Percentiles rank a stretch among this genome's conserved stretches.
These are phyloP conservation scores for Phyllotreta striolata DNA, from an alignment of 2,888 invertebrate genomes.

Conservation along the genomic window DNA sequence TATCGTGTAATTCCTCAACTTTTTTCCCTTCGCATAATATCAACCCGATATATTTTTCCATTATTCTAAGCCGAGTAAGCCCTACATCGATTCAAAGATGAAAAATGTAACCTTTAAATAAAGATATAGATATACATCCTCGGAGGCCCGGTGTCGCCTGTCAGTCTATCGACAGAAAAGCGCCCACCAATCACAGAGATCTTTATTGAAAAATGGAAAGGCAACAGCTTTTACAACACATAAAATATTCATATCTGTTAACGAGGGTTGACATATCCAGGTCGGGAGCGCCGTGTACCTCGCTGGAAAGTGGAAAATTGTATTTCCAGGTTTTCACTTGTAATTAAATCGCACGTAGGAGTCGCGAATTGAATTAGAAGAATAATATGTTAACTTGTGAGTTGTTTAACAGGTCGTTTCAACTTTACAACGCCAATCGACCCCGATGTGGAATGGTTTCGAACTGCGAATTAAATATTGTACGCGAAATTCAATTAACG, in stretches of 20 bases:
- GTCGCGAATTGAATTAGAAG: slow-evolving; percentile 8
- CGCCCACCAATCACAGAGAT: slow-evolving; percentile 20
- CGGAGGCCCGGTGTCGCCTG: slow-evolving; percentile 8
- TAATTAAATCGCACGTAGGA: slow-evolving; percentile 8
- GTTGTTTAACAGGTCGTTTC: not conserved
- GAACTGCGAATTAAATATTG: not conserved
- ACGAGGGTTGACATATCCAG: slow-evolving; percentile 37
- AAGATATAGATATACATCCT: slow-evolving; percentile 10
- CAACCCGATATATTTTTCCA: slow-evolving; percentile 5
- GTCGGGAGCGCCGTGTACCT: slow-evolving; percentile 14
- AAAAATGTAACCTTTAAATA: slow-evolving; percentile 13
- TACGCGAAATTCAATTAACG: not conserved
- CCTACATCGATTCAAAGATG: slow-evolving; percentile 4
- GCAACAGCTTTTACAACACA: slow-evolving; percentile 33
- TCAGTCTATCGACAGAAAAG: slow-evolving; percentile 6
- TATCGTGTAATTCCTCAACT: not conserved
- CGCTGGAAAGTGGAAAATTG: not conserved
- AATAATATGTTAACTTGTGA: slow-evolving; percentile 11
- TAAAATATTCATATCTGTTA: slow-evolving; percentile 32
- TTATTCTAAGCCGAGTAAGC: not conserved
- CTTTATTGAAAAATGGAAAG: slow-evolving; percentile 21
- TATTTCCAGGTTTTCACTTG: slow-evolving; percentile 11
- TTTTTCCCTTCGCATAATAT: slow-evolving; percentile 3
- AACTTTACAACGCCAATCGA: not conserved
- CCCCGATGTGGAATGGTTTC: not conserved